Percentiles rank a stretch among this genome's conserved stretches.
These are phyloP conservation scores for Sycobia sp. DNA, from an alignment of 1,140 invertebrate genomes.

Conservation along the genomic window DNA sequence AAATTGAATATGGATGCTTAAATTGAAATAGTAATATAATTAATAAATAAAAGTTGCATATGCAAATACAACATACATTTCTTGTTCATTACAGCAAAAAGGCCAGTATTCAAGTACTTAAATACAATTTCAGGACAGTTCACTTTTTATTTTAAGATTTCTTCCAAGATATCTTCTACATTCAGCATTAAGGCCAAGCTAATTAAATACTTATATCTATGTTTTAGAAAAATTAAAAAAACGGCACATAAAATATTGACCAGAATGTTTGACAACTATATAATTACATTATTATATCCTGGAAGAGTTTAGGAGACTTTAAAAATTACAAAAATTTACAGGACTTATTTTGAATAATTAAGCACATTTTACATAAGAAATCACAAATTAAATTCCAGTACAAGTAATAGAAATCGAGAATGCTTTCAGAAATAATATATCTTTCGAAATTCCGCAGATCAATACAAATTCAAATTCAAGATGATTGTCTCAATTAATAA, in stretches of 20 bases:
- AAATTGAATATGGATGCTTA: too few relatives aligned
- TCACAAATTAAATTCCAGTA: constrained; percentile 7
- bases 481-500: constrained; percentile 8
- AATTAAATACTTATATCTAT: too few relatives aligned
- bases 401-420: constrained; percentile 13
- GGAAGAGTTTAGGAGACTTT: constrained; percentile 9
- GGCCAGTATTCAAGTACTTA: constrained; percentile 15
- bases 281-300: constrained; percentile 22
- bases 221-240: too few relatives aligned
- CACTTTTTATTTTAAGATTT: constrained; percentile 18
- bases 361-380: constrained; percentile 20
- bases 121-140: constrained; percentile 12
- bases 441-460: constrained; percentile 17
- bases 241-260: too few relatives aligned
- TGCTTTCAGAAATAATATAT: constrained; percentile 17
- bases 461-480: background rate
- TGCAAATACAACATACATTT: constrained; percentile 10
- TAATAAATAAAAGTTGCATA: constrained; percentile 1
- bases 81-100: background rate
- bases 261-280: constrained; percentile 24
- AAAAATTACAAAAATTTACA: constrained; percentile 29
- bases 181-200: constrained; percentile 13
- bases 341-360: constrained; percentile 12
- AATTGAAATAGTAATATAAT: too few relatives aligned
- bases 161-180: constrained; percentile 24